Percentiles rank a stretch among this genome's conserved stretches.
phyloP scores from a whole-genome alignment of 2,888 invertebrate species.

The Opisthograptis luteolata region DNA sequence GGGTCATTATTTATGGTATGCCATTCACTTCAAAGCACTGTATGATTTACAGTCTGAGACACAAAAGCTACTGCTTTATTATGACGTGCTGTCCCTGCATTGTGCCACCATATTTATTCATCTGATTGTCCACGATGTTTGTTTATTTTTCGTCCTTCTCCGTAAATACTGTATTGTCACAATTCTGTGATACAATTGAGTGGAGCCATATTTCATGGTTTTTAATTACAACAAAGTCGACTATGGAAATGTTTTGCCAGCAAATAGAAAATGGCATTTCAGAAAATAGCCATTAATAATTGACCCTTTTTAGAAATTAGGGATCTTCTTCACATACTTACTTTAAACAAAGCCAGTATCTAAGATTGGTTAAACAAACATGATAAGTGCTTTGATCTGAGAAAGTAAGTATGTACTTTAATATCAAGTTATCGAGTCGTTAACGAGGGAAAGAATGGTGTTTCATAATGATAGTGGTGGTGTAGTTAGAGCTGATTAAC shows the following conservation, averaged over 20 bases:
- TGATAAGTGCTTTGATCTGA: slow-evolving; percentile 53
- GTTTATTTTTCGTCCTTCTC: slow-evolving; percentile 81
- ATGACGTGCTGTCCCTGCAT: slow-evolving; percentile 80
- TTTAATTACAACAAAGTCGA: slow-evolving; percentile 62
- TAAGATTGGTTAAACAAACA: slow-evolving; percentile 45
- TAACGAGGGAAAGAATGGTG: slow-evolving; percentile 74
- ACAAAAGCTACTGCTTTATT: slow-evolving; percentile 82
- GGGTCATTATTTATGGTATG: slow-evolving; percentile 78
- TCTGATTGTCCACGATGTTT: slow-evolving; percentile 76
- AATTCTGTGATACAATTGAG: slow-evolving; percentile 67
- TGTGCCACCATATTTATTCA: slow-evolving; percentile 78
- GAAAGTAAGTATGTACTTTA: slow-evolving; percentile 60
- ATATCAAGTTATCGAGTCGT: slow-evolving; percentile 62
- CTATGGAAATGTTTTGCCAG: slow-evolving; percentile 60
- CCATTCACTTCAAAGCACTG: slow-evolving; percentile 80
- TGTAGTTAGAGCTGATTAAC: slow-evolving; percentile 76
- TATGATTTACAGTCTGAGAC: slow-evolving; percentile 78
- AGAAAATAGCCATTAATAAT: background rate
- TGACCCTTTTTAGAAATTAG: background rate
- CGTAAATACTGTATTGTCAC: slow-evolving; percentile 78
- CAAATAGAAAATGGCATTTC: slow-evolving; percentile 40
- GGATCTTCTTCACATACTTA: slow-evolving; percentile 1
- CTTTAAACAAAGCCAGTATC: slow-evolving; percentile 22
- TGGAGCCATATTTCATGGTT: slow-evolving; percentile 75
- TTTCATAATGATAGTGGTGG: slow-evolving; percentile 72